A percentile compares a stretch with the other conserved stretches of the same genome.
Evolutionary conservation across 2,888 invertebrate species (phyloP).

Genomic region (Trachelus iudaicus): DNA sequence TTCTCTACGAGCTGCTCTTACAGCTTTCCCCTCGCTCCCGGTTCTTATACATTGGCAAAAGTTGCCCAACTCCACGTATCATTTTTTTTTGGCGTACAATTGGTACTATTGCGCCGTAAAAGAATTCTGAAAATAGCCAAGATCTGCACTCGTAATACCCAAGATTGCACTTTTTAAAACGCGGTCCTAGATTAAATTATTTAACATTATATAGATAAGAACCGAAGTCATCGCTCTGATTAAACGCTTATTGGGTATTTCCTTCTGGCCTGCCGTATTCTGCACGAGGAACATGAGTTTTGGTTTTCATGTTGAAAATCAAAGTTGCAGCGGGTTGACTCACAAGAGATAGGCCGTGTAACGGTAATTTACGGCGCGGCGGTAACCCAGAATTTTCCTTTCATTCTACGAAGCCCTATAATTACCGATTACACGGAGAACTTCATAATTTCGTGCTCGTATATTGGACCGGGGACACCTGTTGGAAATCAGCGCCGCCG

Average conservation of each 20-base stretch:
- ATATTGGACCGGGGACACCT: conserved; percentile 33
- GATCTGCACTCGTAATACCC: neutral
- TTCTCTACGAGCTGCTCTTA: conserved; percentile 32
- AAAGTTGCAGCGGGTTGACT: conserved; percentile 14
- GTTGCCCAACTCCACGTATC: neutral
- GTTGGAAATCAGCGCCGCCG: conserved; percentile 32
- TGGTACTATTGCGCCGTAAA: neutral
- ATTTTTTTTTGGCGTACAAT: neutral
- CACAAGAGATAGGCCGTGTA: conserved; percentile 26
- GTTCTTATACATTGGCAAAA: neutral
- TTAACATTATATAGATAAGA: too few relatives aligned
- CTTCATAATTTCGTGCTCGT: conserved; percentile 39
- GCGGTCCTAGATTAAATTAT: neutral
- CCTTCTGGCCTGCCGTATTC: neutral
- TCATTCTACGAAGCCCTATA: conserved; percentile 36
- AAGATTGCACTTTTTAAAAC: neutral
- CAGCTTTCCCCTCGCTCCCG: conserved; percentile 5
- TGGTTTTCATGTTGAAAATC: neutral
- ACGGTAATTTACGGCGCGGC: conserved; percentile 27
- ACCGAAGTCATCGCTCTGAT: neutral
- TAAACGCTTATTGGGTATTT: neutral
- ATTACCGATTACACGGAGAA: conserved; percentile 54
- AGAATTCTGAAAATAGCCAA: neutral
- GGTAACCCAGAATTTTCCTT: conserved; percentile 31
- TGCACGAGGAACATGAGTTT: neutral